phyloP scores from a whole-genome alignment of 2,888 invertebrate genomes.

The Lasioglossum oenotherae region DNA sequence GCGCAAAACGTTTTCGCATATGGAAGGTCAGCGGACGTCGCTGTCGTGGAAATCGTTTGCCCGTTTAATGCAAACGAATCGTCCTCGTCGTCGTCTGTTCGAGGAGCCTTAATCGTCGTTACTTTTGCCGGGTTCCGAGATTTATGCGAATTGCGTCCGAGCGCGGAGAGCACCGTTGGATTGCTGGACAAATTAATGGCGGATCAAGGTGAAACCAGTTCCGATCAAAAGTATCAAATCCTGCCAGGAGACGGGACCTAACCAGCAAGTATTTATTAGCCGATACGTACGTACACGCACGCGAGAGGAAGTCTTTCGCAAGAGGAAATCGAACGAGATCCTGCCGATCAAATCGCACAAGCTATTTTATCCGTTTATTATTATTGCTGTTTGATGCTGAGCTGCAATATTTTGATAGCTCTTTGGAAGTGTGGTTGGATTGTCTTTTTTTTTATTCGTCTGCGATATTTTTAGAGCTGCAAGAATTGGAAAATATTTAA shows the following conservation, averaged over 20 bases:
- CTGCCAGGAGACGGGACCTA: slow-evolving; percentile 8
- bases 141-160: slow-evolving; percentile 46
- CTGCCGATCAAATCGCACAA: neutral
- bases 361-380: too few species aligned
- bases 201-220: slow-evolving; percentile 41
- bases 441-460: neutral
- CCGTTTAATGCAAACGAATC: slow-evolving; percentile 62
- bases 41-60: slow-evolving; percentile 22
- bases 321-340: slow-evolving; percentile 18
- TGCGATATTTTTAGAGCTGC: neutral
- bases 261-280: slow-evolving; percentile 27
- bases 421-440: neutral
- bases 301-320: slow-evolving; percentile 11
- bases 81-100: slow-evolving; percentile 7
- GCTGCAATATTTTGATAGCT: neutral
- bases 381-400: neutral
- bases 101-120: slow-evolving; percentile 40
- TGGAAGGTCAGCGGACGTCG: slow-evolving; percentile 41
- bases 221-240: slow-evolving; percentile 25
- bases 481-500: neutral
- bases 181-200: slow-evolving; percentile 46
- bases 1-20: slow-evolving; percentile 25
- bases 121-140: slow-evolving; percentile 51
- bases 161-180: slow-evolving; percentile 39
- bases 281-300: neutral